Evolutionary conservation across 1,140 invertebrate genomes (phyloP).

Genomic region (Chironomus striatipennis): DNA sequence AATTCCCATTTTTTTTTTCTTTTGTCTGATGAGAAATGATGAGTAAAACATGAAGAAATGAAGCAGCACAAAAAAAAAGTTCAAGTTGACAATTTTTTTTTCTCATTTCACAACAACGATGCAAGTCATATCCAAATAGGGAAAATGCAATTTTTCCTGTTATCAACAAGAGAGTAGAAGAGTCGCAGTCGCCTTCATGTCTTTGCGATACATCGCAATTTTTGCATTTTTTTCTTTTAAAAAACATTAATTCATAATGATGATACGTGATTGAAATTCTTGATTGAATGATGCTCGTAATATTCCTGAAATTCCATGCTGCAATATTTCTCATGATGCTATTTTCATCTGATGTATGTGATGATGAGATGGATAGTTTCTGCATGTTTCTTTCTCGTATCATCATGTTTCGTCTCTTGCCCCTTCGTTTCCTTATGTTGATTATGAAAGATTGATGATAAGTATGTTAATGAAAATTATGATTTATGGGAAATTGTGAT

Average conservation of each 20-base stretch:
- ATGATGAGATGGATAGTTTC: not conserved
- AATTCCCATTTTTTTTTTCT: not conserved
- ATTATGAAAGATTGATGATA: not conserved
- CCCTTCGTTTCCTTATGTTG: not conserved
- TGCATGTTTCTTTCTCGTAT: not conserved
- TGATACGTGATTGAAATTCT: constrained; percentile 9
- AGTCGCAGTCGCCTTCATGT: not conserved
- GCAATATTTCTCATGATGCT: constrained; percentile 6
- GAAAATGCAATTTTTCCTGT: constrained; percentile 4
- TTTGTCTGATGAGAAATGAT: not conserved
- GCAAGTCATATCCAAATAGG: not conserved
- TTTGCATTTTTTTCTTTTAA: not conserved
- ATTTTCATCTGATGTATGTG: not conserved
- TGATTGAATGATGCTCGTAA: constrained; percentile 5
- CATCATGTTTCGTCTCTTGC: not conserved
- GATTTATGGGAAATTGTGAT: not conserved
- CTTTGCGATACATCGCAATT: constrained; percentile 7
- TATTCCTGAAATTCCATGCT: constrained; percentile 1
- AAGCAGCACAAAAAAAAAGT: not conserved
- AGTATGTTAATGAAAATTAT: not conserved
- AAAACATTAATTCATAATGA: constrained; percentile 2
- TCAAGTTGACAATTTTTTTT: not conserved
- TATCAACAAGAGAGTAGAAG: not conserved
- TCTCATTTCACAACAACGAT: not conserved
- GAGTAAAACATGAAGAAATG: not conserved